Evolutionary conservation across 1,140 invertebrate genomes (phyloP).

Genomic region (Nephotettix cincticeps): DNA sequence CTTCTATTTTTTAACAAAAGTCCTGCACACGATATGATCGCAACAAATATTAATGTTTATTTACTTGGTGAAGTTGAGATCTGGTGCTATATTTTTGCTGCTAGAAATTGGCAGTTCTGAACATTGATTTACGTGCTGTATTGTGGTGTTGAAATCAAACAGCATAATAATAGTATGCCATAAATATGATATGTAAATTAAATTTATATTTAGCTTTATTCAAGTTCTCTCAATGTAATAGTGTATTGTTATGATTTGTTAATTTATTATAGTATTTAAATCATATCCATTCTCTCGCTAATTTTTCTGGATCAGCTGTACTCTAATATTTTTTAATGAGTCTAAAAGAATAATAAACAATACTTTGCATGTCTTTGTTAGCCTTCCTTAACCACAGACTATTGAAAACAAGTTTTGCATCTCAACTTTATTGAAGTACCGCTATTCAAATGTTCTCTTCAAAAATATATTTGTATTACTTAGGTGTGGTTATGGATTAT

Average conservation of each 20-base stretch:
- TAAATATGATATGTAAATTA: background rate
- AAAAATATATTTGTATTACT: no score
- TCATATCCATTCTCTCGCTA: background rate
- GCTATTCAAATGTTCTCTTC: no score
- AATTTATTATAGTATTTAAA: constrained; percentile 12
- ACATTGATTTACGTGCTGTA: background rate
- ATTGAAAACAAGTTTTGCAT: no score
- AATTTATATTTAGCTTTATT: constrained; percentile 9
- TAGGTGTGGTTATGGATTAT: no score
- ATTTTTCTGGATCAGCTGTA: background rate
- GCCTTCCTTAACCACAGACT: background rate
- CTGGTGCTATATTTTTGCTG: constrained; percentile 21
- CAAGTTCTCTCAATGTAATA: background rate
- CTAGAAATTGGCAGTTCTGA: constrained; percentile 16
- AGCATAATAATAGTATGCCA: background rate
- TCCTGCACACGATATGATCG: background rate
- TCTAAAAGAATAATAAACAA: background rate
- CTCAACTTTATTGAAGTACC: no score
- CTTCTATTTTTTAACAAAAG: background rate
- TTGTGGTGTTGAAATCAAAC: background rate
- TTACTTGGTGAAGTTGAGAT: background rate
- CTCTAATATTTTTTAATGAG: background rate
- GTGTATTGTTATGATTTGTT: constrained; percentile 6
- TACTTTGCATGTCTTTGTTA: background rate
- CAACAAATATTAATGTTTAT: background rate